Evolutionary conservation across 1,140 invertebrate genomes (phyloP).

Genomic region (Himalopsyche phryganea): DNA sequence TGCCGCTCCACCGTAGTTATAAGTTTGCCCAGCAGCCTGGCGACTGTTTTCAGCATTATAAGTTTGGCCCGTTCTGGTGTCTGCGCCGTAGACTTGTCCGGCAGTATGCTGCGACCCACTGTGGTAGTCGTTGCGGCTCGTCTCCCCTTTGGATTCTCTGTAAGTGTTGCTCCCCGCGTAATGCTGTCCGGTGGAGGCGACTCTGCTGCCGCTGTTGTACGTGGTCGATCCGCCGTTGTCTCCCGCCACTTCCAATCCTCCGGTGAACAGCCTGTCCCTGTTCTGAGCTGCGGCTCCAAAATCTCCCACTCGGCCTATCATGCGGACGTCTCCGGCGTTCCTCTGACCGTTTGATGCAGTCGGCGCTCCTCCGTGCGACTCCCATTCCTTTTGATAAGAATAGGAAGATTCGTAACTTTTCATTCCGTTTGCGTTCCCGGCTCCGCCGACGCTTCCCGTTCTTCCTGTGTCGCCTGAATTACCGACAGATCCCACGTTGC

Average conservation of each 20-base stretch:
- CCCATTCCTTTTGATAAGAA: conserved; percentile 49
- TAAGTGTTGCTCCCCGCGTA: conserved; percentile 9
- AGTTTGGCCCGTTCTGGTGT: background rate
- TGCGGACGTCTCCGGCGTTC: conserved; percentile 28
- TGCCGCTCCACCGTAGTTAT: too few relatives aligned
- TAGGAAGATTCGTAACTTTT: conserved; percentile 50
- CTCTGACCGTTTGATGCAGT: conserved; percentile 32
- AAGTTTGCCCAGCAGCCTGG: too few relatives aligned
- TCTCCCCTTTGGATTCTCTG: conserved; percentile 5
- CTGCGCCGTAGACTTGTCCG: background rate
- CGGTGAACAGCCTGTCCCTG: conserved; percentile 12
- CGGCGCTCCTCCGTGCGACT: conserved; percentile 41
- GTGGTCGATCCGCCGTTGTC: conserved; percentile 12
- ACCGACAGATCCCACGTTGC: background rate
- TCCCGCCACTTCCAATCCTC: conserved; percentile 2
- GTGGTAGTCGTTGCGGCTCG: too few relatives aligned
- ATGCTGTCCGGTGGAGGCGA: conserved; percentile 13
- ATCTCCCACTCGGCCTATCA: conserved; percentile 31
- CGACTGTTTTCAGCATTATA: too few relatives aligned
- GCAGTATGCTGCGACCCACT: background rate
- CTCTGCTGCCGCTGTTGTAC: conserved; percentile 23
- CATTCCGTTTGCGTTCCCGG: background rate
- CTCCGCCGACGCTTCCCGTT: background rate
- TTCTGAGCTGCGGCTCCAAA: conserved; percentile 14
- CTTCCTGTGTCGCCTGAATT: background rate